Evolutionary conservation across 2,113 vertebrate genomes (phyloP).

Genomic region (Prunella fulvescens): DNA sequence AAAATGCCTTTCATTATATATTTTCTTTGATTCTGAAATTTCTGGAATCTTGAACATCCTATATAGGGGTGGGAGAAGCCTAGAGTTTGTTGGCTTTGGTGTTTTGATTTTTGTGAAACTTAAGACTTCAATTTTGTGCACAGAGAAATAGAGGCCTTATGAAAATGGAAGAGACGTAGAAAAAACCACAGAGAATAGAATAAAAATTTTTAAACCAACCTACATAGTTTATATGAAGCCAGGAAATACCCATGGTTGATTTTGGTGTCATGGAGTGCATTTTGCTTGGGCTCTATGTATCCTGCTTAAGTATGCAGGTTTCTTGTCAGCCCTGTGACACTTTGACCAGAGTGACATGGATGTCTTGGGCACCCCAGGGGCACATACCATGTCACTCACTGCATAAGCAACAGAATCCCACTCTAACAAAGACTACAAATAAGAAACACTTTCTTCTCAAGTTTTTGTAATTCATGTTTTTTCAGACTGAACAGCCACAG

Average conservation of each 20-base stretch:
- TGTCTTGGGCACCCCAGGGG: not conserved
- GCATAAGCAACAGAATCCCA: not conserved
- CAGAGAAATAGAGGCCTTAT: not conserved
- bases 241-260: not conserved
- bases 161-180: not conserved
- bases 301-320: not conserved
- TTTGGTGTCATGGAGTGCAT: not conserved
- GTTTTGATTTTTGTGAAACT: not conserved
- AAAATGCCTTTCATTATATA: not conserved
- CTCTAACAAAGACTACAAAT: not conserved
- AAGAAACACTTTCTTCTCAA: not conserved
- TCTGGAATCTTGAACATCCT: not conserved
- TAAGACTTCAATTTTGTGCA: not conserved
- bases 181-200: not conserved
- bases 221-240: not conserved
- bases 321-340: not conserved
- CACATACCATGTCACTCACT: not conserved
- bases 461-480: not conserved
- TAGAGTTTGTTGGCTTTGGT: not conserved
- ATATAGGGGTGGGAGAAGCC: not conserved
- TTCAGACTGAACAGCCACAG: not conserved
- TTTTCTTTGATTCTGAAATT: not conserved
- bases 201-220: not conserved
- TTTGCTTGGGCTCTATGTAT: fast-evolving
- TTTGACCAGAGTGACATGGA: not conserved